Evolutionary conservation across 1,140 invertebrate species (phyloP), one percentile per base, ranked within the genome.

Genomic region (Goniozus legneri): DNA sequence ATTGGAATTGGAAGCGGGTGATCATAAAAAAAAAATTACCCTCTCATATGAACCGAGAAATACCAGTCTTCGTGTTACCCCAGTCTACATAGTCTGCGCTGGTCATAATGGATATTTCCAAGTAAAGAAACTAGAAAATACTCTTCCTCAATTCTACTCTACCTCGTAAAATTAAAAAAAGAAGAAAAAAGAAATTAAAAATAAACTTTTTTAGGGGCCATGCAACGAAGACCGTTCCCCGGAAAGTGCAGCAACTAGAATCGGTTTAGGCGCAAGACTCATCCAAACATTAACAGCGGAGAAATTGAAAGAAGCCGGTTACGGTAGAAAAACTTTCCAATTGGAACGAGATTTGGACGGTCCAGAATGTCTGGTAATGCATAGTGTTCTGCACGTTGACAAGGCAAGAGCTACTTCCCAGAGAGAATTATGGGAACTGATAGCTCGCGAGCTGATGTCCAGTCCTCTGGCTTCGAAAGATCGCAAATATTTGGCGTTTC

Each of bases 201-300:
- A 10, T 27, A 27, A 27, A 27, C 10, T 27, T 27, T 4, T 27
- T 4, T 27, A 27, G 61, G 85, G 85, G 44, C 87, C 88, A 2
- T 62, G 73, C n/a, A 75, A 78, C 8, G 76, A 85, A 52, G 80
- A 87, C 52, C 83, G 83, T 61, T 83, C 84, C 3, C 76, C 84
- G n/a, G 80, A 87, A 62, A 84, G 82, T 71, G 91, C 90, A 6
- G 85, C 84, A 50, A 77, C 81, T 3, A 80, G 88, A 54, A 92
- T 96, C 60, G 80, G 82, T 43, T 68, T 94, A 13, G 89, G 86
- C 24, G 81, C 87, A 8, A 82, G 87, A 60, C 72, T 96, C 20
- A 80, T 95, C 34, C 94, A 97, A 73, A 84, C 85, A 47, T 77
- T 96, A 50, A 89, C 87, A 50, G 90, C 91, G 0, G 91, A 95